Base-by-base conservation (phyloP, 1,140 invertebrate genomes). In the Drosophila sp. region DNA sequence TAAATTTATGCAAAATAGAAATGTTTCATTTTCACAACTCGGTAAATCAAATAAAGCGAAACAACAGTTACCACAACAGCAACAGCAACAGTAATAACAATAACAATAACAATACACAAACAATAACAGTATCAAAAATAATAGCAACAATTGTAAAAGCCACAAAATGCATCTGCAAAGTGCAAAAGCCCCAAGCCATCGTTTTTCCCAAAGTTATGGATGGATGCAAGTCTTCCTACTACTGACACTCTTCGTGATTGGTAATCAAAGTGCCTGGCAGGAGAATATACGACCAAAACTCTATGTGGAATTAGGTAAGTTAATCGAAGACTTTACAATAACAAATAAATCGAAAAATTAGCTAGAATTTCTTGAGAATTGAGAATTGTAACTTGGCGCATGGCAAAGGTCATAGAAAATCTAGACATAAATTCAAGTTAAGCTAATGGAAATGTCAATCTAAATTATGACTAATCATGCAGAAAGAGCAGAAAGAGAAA, bases 281-380 rank as follows among this genome's bases (percentile, higher is more conserved):
- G 96, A 96, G 92, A 97, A 97, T 93, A 94, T 96, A 92, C 94
- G 96, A 93, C 96, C 96, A 81, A 97, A 96, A 94, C 96, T 96
- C 94, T 96, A 95, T 94, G 96, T 96, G 91, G 95, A 96, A 94
- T 94, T 96, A 94, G 96, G 96, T 97, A 92, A 95, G 96, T 80
- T 34, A 29, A 29, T 6, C 1, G 0, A 29, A 29, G 27, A 29
- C 2, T 29, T 29, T 6, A 29, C 21, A 21, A 21, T 21, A 4
- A 21, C 4, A 21, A 21, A 21, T 21, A 21, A 21, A 21, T 21
- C 21, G 1, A 2, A 2, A 21, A 21, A 21, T 21, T 21, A 21
- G 21, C 21, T 21, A 21, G 21, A 21, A n/a, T n/a, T n/a, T n/a
- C n/a, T n/a, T n/a, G n/a, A n/a, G n/a, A n/a, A n/a, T n/a, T n/a